Evolutionary conservation across 2,888 invertebrate species (phyloP).

Genomic region (Ophion ventricosus): DNA sequence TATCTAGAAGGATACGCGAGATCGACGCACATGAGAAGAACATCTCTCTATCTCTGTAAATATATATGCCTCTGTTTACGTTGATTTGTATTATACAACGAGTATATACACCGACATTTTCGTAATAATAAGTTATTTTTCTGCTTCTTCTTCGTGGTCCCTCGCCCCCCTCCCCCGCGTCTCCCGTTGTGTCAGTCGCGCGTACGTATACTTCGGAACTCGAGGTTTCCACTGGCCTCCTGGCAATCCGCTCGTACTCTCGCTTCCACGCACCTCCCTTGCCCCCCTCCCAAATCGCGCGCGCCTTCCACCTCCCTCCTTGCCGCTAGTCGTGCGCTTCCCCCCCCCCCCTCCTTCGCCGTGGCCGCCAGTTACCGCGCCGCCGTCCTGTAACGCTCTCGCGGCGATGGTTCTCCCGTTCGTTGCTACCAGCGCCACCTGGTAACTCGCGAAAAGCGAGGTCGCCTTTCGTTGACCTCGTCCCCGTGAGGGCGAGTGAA

Average conservation of each 20-base stretch:
- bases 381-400: conserved; percentile 6
- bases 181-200: conserved; percentile 29
- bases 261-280: conserved; percentile 41
- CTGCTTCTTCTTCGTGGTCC: conserved; percentile 39
- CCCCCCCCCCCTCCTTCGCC: conserved; percentile 9
- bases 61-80: conserved; percentile 1
- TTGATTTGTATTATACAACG: conserved; percentile 9
- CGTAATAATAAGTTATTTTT: conserved; percentile 30
- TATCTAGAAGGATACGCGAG: conserved; percentile 13
- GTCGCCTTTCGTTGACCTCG: conserved; percentile 67
- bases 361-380: background rate
- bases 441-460: conserved; percentile 55
- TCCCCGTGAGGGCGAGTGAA: conserved; percentile 59
- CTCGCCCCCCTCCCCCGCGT: background rate
- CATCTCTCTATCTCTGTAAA: background rate
- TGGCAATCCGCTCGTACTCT: conserved; percentile 47
- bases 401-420: conserved; percentile 25
- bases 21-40: background rate
- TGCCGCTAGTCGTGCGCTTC: background rate
- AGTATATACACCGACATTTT: conserved; percentile 28
- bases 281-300: conserved; percentile 6
- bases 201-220: conserved; percentile 45
- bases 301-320: conserved; percentile 11
- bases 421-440: conserved; percentile 46
- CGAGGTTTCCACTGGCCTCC: conserved; percentile 57